phyloP scores from a whole-genome alignment of 2,888 invertebrate genomes.

The Lycocerus yunnanus region DNA sequence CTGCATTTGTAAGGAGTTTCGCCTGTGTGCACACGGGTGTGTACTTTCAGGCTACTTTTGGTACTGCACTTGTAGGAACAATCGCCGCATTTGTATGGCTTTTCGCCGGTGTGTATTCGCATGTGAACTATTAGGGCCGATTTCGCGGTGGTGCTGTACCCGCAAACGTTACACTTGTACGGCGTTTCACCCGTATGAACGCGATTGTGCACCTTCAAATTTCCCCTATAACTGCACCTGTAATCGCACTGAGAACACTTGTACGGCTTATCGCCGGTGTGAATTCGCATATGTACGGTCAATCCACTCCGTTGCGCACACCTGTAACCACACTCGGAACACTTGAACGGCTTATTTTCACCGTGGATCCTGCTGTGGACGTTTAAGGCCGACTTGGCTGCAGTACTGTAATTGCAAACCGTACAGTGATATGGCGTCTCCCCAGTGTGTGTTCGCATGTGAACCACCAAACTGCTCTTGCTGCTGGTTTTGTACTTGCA shows the following conservation, averaged over 20 bases:
- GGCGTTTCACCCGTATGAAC: constrained; percentile 26
- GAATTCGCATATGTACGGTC: constrained; percentile 20
- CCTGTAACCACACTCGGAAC: constrained; percentile 17
- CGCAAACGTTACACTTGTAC: constrained; percentile 17
- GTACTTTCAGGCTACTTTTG: constrained; percentile 22
- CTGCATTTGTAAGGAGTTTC: constrained; percentile 25
- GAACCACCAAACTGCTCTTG: constrained; percentile 18
- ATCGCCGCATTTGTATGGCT: constrained; percentile 19
- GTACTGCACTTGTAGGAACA: constrained; percentile 22
- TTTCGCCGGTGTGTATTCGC: constrained; percentile 23
- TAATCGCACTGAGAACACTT: constrained; percentile 19
- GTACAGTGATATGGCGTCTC: constrained; percentile 23
- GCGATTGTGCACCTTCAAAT: constrained; percentile 20
- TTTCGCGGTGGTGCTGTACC: constrained; percentile 19
- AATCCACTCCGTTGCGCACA: constrained; percentile 16
- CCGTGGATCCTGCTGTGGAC: constrained; percentile 18
- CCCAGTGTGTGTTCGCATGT: constrained; percentile 16
- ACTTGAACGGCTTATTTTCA: constrained; percentile 21
- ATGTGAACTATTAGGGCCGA: constrained; percentile 21
- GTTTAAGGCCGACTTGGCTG: constrained; percentile 17
- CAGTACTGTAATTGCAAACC: constrained; percentile 14
- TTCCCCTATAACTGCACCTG: constrained; percentile 18
- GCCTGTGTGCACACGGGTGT: constrained; percentile 21
- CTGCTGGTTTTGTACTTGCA: constrained; percentile 18
- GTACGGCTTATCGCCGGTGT: constrained; percentile 23